Percentiles rank a stretch among this genome's conserved stretches.
phyloP scores from a whole-genome alignment of 2,888 invertebrate species.

The Tineola bisselliella region DNA sequence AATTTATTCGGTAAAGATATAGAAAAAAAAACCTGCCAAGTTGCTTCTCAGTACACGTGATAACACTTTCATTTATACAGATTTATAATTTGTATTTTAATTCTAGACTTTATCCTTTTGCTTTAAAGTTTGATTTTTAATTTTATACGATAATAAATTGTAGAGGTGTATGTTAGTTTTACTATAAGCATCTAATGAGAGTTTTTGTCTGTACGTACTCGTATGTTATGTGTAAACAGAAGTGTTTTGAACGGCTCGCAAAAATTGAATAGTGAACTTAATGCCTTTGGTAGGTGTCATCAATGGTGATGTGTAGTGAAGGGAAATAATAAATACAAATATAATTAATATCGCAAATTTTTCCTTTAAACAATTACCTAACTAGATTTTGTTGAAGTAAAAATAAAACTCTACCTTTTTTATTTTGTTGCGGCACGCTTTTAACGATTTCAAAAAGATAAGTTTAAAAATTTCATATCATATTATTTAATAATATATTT shows the following conservation, averaged over 20 bases:
- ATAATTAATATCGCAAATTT: no score
- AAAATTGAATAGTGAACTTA: background rate
- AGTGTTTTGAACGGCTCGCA: background rate
- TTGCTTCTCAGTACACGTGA: slow-evolving; percentile 8
- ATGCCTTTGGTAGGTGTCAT: no score
- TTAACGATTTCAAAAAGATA: no score
- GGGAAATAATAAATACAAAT: no score
- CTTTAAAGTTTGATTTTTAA: background rate
- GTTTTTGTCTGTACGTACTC: slow-evolving; percentile 25
- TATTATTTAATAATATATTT: no score
- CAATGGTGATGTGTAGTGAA: no score
- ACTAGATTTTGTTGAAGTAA: background rate
- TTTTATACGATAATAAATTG: background rate
- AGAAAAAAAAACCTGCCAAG: slow-evolving; percentile 31
- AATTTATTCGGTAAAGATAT: slow-evolving; percentile 43
- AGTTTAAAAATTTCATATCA: no score
- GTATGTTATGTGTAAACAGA: slow-evolving; percentile 5
- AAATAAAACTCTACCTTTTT: background rate
- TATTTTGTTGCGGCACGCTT: no score
- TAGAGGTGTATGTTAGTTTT: background rate
- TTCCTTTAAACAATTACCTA: no score
- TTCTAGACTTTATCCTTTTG: background rate
- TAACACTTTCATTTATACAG: background rate
- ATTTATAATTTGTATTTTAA: background rate
- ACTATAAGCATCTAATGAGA: slow-evolving; percentile 26